These are phyloP conservation scores for Montipora cactus DNA, from an alignment of 64 coral and sea anemone species.

Conservation along the genomic window DNA sequence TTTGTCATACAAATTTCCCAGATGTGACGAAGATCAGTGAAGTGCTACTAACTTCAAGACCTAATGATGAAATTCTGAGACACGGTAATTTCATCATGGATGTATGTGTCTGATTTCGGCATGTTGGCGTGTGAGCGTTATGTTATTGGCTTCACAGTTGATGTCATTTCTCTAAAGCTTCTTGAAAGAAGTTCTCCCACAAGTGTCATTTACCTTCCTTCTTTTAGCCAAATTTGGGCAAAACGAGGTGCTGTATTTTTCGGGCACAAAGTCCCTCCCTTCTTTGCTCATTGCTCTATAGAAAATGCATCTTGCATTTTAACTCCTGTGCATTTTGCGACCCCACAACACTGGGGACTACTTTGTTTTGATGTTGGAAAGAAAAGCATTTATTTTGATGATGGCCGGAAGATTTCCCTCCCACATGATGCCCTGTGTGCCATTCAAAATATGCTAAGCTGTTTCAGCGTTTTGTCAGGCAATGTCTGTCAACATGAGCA, in stretches of 20 bases:
- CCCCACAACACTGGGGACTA: conserved; percentile 27
- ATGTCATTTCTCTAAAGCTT: conserved; percentile 3
- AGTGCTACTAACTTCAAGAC: neutral
- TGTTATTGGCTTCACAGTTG: conserved; percentile 15
- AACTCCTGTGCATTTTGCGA: conserved; percentile 11
- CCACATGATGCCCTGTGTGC: neutral
- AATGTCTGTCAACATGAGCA: neutral
- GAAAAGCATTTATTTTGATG: conserved; percentile 33
- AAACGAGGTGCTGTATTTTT: neutral
- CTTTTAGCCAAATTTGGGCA: conserved; percentile 24
- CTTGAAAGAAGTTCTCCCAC: conserved; percentile 1
- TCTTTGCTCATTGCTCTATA: neutral
- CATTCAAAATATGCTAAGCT: conserved; percentile 3
- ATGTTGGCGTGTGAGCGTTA: conserved; percentile 29
- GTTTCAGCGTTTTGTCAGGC: conserved; percentile 4
- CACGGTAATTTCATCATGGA: neutral
- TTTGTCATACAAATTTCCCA: neutral
- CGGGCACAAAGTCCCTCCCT: neutral
- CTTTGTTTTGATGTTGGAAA: conserved; percentile 7
- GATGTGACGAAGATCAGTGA: neutral
- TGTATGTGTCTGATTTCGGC: conserved; percentile 19
- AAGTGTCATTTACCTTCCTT: conserved; percentile 14
- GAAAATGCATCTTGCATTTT: conserved; percentile 6
- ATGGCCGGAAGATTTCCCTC: conserved; percentile 14
- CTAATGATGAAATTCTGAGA: neutral